Percentiles rank a stretch among this genome's conserved stretches.
Conservation (phyloP, 2,888 invertebrate genomes). For the Hydriomena furcata region DNA sequence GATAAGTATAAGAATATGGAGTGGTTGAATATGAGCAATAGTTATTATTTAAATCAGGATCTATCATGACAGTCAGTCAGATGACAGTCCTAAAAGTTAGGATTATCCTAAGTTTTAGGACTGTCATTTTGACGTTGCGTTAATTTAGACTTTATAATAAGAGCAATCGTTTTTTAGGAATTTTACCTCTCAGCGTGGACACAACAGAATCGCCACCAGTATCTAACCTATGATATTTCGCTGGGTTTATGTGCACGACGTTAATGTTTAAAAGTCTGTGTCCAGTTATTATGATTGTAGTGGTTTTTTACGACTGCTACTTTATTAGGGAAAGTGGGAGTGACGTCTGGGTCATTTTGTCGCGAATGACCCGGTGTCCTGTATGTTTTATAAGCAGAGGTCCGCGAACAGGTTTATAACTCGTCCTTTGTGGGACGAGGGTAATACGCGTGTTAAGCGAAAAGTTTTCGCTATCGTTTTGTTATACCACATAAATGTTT, state of each 20-base stretch:
- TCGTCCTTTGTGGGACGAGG: slow-evolving; percentile 57
- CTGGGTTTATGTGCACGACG: slow-evolving; percentile 37
- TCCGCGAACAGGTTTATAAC: slow-evolving; percentile 65
- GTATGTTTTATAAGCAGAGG: slow-evolving; percentile 67
- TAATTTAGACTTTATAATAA: too few relatives aligned
- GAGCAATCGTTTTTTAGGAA: too few relatives aligned
- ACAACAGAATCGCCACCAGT: too few relatives aligned
- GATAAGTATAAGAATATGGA: too few relatives aligned
- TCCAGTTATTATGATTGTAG: slow-evolving; percentile 81
- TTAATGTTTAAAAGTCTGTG: slow-evolving; percentile 68
- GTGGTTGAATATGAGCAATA: too few relatives aligned
- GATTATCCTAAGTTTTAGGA: too few relatives aligned
- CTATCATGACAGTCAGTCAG: too few relatives aligned
- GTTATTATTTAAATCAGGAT: too few relatives aligned
- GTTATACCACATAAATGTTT: slow-evolving; percentile 33
- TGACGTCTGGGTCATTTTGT: slow-evolving; percentile 56
- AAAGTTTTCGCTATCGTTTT: slow-evolving; percentile 43
- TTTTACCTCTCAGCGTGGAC: too few relatives aligned
- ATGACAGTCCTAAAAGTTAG: too few relatives aligned
- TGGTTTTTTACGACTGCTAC: slow-evolving; percentile 72
- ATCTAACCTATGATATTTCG: slow-evolving; percentile 39
- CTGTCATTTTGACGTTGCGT: too few relatives aligned
- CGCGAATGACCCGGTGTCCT: slow-evolving; percentile 53
- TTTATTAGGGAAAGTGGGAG: slow-evolving; percentile 75
- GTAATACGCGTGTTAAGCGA: slow-evolving; percentile 46